A percentile compares a stretch with the other conserved stretches of the same genome.
Conservation (phyloP, 2,888 invertebrate species). For the Ditula angustiorana region DNA sequence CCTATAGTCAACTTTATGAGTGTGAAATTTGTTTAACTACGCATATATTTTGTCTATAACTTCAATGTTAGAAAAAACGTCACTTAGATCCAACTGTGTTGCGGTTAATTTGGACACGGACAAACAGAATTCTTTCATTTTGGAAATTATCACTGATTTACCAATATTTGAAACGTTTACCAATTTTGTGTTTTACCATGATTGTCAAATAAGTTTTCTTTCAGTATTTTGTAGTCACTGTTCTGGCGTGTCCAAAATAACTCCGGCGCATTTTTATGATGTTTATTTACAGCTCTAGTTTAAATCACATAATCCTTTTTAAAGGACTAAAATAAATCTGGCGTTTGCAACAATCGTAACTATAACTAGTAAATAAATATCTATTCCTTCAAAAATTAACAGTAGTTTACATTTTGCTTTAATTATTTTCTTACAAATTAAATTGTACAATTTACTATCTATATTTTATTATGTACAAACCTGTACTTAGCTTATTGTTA, state of each 20-base stretch:
- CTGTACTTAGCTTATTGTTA: too few relatives aligned
- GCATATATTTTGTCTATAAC: slow-evolving; percentile 18
- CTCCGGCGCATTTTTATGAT: neutral
- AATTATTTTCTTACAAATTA: too few relatives aligned
- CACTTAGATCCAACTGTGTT: neutral
- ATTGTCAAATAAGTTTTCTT: too few relatives aligned
- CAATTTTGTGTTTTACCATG: too few relatives aligned
- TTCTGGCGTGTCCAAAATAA: neutral
- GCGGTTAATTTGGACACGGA: neutral
- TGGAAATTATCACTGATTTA: too few relatives aligned
- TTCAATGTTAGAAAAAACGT: slow-evolving; percentile 15
- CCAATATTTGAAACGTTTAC: too few relatives aligned
- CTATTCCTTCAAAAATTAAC: neutral
- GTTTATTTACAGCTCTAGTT: neutral
- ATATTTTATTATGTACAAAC: too few relatives aligned
- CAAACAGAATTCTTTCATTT: neutral
- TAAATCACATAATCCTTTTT: neutral
- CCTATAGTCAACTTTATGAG: slow-evolving; percentile 4
- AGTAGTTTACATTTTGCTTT: too few relatives aligned
- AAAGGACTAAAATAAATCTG: neutral
- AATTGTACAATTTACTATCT: too few relatives aligned
- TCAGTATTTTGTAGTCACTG: too few relatives aligned
- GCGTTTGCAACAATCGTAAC: neutral
- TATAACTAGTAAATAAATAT: neutral
- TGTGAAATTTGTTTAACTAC: slow-evolving; percentile 21